Evolutionary conservation across 2,113 vertebrate species (phyloP).

Genomic region (Octodon degus): DNA sequence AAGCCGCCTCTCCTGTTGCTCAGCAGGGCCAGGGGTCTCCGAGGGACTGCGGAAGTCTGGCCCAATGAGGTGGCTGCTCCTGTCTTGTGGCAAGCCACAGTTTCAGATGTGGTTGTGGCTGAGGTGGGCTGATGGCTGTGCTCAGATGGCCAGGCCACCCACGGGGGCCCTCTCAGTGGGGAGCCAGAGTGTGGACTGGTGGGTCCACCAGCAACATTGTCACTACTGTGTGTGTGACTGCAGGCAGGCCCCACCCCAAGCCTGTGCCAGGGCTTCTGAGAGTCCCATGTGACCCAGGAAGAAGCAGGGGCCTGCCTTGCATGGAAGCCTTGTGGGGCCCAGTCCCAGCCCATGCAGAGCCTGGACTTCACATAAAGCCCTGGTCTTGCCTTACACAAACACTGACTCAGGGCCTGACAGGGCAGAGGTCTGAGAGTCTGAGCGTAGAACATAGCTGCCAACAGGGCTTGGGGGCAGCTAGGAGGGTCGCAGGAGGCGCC

Average conservation of each 20-base stretch:
- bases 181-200: fast-evolving
- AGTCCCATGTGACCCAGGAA: not conserved
- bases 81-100: too few species aligned
- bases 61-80: not conserved
- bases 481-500: fast-evolving
- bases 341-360: not conserved
- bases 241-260: not conserved
- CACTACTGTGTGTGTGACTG: too few species aligned
- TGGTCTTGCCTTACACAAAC: not conserved
- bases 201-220: not conserved
- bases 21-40: not conserved
- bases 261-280: not conserved
- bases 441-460: fast-evolving
- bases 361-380: too few species aligned
- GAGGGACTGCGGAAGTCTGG: not conserved
- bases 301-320: not conserved
- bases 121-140: not conserved
- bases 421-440: not conserved
- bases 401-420: not conserved
- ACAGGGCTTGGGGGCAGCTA: fast-evolving
- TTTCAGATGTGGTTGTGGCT: not conserved
- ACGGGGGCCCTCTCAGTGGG: too few species aligned
- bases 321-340: not conserved
- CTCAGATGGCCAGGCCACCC: not conserved
- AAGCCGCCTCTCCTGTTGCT: too few species aligned